phyloP scores from a whole-genome alignment of 2,113 vertebrate species.

The Axis porcinus region DNA sequence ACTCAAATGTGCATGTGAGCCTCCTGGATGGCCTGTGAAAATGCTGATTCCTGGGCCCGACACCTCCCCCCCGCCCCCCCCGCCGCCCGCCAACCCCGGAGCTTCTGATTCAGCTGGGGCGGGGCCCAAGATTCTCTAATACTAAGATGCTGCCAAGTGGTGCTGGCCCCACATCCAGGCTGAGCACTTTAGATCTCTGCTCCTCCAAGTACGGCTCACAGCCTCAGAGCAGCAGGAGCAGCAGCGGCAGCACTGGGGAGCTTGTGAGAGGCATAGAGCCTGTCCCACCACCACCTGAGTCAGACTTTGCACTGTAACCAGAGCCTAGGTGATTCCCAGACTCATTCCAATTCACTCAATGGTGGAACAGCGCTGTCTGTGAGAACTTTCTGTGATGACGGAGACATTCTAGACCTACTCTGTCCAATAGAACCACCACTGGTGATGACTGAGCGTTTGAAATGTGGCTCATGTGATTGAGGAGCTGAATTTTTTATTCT shows the following conservation, averaged over 20 bases:
- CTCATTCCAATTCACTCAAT: background rate
- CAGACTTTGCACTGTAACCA: background rate
- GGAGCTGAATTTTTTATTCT: background rate
- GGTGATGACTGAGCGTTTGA: background rate
- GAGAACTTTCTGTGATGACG: background rate
- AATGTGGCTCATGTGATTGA: background rate
- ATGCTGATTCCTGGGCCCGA: background rate
- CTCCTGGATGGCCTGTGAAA: background rate
- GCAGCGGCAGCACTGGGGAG: background rate
- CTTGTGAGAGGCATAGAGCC: background rate
- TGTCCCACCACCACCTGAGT: background rate
- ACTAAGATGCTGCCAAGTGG: background rate
- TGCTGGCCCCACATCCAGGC: no score
- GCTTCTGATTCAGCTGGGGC: background rate
- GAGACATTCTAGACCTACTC: no score
- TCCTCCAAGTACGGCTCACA: background rate
- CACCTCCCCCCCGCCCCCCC: rapidly evolving
- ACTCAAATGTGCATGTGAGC: background rate
- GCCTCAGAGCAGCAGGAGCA: background rate
- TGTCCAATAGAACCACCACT: rapidly evolving
- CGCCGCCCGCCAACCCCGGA: background rate
- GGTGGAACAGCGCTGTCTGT: rapidly evolving
- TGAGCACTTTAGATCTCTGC: background rate
- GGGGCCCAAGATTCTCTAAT: background rate
- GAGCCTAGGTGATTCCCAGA: background rate